A percentile compares a stretch with the other conserved stretches of the same genome.
Conservation (phyloP, 2,113 vertebrate species). For the Phocoena phocoena region DNA sequence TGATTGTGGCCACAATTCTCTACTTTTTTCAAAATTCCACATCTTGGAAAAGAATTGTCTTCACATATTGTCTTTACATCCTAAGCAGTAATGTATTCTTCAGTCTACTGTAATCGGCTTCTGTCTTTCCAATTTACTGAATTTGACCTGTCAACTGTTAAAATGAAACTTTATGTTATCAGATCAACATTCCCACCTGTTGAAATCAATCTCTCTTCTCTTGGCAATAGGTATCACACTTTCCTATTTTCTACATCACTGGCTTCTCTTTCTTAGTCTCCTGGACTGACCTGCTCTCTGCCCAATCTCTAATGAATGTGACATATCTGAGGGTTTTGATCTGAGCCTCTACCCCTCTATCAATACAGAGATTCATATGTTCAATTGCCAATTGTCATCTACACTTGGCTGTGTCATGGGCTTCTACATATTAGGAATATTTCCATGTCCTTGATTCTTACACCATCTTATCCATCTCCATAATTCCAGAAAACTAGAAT, state of each 20-base stretch:
- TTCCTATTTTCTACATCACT: background rate
- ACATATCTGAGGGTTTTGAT: background rate
- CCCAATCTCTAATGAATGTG: background rate
- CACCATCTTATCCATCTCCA: background rate
- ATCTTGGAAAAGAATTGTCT: background rate
- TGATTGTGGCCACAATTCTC: background rate
- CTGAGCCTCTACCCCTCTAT: background rate
- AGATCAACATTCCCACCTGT: background rate
- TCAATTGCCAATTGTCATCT: background rate
- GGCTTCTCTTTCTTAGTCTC: background rate
- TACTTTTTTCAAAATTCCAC: background rate
- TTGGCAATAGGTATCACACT: background rate
- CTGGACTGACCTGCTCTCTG: background rate
- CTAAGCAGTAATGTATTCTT: background rate
- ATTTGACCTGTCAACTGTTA: background rate
- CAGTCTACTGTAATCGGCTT: background rate
- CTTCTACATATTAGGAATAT: background rate
- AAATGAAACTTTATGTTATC: background rate
- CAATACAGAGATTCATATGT: background rate
- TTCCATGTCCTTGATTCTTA: background rate
- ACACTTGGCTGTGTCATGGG: background rate
- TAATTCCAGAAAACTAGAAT: background rate
- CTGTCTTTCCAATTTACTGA: background rate
- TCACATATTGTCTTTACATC: background rate
- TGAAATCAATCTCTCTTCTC: background rate